Evolutionary conservation across 2,888 invertebrate species (phyloP).

Genomic region (Argyresthia goedartella): DNA sequence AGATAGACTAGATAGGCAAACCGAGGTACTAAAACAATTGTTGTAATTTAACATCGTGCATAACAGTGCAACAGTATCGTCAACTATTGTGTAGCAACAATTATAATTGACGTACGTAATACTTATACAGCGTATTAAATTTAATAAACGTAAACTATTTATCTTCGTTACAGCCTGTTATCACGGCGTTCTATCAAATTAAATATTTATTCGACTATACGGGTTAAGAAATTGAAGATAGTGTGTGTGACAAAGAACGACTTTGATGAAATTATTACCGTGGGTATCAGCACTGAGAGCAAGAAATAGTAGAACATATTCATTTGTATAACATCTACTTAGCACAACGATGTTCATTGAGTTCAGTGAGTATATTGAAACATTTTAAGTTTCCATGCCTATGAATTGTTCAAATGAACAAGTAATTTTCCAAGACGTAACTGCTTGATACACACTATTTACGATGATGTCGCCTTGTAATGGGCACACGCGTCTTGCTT

Average conservation of each 20-base stretch:
- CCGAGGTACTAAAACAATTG: neutral
- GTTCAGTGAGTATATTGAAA: too few relatives aligned
- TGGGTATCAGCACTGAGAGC: too few relatives aligned
- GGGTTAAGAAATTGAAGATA: constrained; percentile 15
- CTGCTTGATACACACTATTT: neutral
- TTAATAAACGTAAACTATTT: constrained; percentile 3
- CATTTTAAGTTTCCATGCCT: too few relatives aligned
- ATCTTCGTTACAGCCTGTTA: constrained; percentile 14
- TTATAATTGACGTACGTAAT: too few relatives aligned
- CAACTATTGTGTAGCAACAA: neutral
- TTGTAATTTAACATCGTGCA: neutral
- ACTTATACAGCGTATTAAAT: neutral
- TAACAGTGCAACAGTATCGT: neutral
- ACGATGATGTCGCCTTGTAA: constrained; percentile 16
- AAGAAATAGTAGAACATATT: too few relatives aligned
- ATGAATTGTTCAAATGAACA: neutral
- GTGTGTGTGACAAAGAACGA: constrained; percentile 1
- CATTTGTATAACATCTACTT: too few relatives aligned
- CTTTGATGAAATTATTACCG: neutral
- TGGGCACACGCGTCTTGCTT: constrained; percentile 39
- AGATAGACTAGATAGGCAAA: too few relatives aligned
- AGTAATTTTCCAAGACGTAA: neutral
- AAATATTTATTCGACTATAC: constrained; percentile 30
- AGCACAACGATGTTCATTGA: too few relatives aligned
- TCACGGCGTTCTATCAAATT: constrained; percentile 38